A percentile compares a stretch with the other conserved stretches of the same genome.
Evolutionary conservation across 2,113 vertebrate species (phyloP).

Genomic region (Rhinoptilus africanus): DNA sequence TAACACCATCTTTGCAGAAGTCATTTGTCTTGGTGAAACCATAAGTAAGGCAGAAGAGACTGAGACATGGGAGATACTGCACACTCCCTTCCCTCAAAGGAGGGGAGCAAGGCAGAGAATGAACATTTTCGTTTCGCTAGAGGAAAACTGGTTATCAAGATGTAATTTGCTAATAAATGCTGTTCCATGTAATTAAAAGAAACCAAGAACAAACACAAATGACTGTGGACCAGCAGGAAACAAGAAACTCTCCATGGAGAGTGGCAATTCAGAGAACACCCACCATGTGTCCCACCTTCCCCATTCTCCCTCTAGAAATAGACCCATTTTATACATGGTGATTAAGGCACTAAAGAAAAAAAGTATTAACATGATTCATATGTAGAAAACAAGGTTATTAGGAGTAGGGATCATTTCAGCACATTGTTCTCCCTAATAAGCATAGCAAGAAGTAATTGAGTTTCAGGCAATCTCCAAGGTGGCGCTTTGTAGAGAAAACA

Average conservation of each 20-base stretch:
- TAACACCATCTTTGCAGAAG: background rate
- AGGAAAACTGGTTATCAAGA: background rate
- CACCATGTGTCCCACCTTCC: background rate
- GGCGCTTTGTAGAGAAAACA: constrained; percentile 53
- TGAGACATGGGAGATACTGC: background rate
- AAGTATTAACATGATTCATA: constrained; percentile 60
- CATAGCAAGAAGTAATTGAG: constrained; percentile 68
- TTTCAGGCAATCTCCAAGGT: constrained; percentile 72
- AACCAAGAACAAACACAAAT: background rate
- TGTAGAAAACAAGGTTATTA: constrained; percentile 69
- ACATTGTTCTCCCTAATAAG: constrained; percentile 70
- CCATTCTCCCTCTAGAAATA: background rate
- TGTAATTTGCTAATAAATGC: constrained; percentile 9
- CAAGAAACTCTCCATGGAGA: background rate
- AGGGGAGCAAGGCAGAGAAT: background rate
- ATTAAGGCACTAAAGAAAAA: constrained; percentile 32
- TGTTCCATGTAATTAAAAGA: background rate
- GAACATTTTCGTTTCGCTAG: background rate
- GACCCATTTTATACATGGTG: constrained; percentile 7
- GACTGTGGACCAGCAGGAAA: background rate
- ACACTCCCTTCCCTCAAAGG: background rate
- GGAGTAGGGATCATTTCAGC: constrained; percentile 53
- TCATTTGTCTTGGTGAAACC: background rate
- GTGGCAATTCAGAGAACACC: constrained; percentile 15
- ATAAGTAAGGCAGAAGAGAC: background rate